Base-by-base conservation (phyloP, 1,140 invertebrate genomes). In the Acromyrmex heyeri region DNA sequence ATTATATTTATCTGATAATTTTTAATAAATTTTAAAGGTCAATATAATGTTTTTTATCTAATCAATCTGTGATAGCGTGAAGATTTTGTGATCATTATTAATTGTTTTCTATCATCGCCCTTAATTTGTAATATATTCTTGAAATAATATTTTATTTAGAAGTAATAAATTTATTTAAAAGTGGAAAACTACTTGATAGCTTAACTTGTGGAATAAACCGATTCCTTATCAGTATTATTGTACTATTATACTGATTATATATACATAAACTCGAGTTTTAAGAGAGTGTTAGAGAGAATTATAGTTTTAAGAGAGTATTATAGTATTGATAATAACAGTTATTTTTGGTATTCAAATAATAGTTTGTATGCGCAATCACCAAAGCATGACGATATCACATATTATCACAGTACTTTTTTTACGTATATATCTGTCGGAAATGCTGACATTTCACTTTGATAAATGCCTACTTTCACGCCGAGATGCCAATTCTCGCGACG, bases 281-380 rank as follows among this genome's bases (percentile, higher is more conserved):
- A 70, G 27, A 30, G 30, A 62, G 7, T 48, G 16, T 61, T 48
- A 27, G 24, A 24, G 24, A 24, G 24, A 24, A 24, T 24, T 24
- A 24, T 24, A 24, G 24, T 24, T 24, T 24, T 24, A 24, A 24
- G 24, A 27, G 27, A 62, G 7, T 48, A 10, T 61, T 48, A 30
- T 4, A 10, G 12, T 65, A 34, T 30, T 30, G 14, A 55, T n/a
- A 21, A 38, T 81, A 78, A 16, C 30, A 24, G 50, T 70, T 81
- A 53, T 79, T 79, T 67, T 79, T 3, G 27, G 55, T 38, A 18
- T 8, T 16, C 12, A 3, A 79, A 79, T 81, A 69, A 38, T 44
- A 12, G n/a, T 21, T 24, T 2, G 10, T 70, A 55, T 38, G 30
- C 3, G 30, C 21, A 27, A 81, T 10, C 8, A 55, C 38, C 16